Evolutionary conservation across 1,140 invertebrate genomes (phyloP).

Genomic region (Zaprionus nigranus): DNA sequence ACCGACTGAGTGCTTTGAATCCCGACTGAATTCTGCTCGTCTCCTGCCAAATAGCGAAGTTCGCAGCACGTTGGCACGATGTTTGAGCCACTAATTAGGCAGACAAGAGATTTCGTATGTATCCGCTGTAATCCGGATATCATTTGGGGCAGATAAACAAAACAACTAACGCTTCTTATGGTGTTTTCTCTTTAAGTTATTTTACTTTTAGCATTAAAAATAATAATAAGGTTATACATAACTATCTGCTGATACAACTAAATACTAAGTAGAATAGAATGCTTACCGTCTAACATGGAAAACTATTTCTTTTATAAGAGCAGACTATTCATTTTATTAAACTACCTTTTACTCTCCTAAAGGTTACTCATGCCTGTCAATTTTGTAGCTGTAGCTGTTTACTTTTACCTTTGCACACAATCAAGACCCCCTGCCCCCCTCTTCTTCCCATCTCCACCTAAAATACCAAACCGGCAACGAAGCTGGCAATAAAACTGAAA

Average conservation of each 20-base stretch:
- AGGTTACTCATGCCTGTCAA: slow-evolving; percentile 4
- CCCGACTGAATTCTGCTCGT: slow-evolving; percentile 9
- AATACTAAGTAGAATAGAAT: no score
- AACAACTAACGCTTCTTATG: no score
- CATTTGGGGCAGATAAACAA: background rate
- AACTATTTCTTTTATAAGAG: background rate
- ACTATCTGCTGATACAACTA: background rate
- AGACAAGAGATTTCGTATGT: background rate
- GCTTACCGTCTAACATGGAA: no score
- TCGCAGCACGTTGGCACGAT: background rate
- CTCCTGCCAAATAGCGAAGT: slow-evolving; percentile 14
- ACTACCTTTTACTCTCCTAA: background rate
- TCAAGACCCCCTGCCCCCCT: background rate
- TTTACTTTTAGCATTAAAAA: background rate
- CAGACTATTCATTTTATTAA: background rate
- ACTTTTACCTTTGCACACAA: slow-evolving; percentile 52
- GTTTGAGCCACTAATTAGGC: background rate
- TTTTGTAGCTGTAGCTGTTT: slow-evolving; percentile 41
- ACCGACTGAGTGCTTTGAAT: slow-evolving; percentile 10
- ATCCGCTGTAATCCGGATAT: background rate
- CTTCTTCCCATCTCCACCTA: background rate
- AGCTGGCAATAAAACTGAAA: slow-evolving; percentile 46
- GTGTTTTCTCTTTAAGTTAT: background rate
- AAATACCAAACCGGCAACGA: slow-evolving; percentile 13
- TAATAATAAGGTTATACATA: background rate